Evolutionary conservation across 2,888 invertebrate species (phyloP).

Genomic region (Sesia bembeciformis): DNA sequence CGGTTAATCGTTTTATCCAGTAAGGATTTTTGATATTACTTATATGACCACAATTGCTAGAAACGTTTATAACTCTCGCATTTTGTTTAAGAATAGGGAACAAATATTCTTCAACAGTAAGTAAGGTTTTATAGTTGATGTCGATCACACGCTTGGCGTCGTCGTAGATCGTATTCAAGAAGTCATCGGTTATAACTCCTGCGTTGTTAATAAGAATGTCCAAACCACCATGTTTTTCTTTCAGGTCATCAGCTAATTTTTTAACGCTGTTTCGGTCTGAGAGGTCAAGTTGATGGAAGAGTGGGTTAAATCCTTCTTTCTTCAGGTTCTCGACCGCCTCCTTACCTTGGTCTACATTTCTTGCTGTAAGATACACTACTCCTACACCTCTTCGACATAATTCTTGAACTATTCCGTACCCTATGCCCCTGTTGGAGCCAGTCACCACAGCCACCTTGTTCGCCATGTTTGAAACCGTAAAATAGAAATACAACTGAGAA

Average conservation of each 20-base stretch:
- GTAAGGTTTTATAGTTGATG: slow-evolving; percentile 6
- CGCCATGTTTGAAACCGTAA: slow-evolving; percentile 1
- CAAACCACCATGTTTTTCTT: slow-evolving; percentile 8
- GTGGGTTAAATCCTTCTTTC: slow-evolving; percentile 6
- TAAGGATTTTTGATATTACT: slow-evolving; percentile 16
- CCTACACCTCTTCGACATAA: slow-evolving; percentile 5
- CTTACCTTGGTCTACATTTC: slow-evolving; percentile 4
- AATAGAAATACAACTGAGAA: too few species aligned
- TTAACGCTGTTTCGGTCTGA: slow-evolving; percentile 6
- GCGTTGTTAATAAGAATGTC: slow-evolving; percentile 10
- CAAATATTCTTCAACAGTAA: slow-evolving; percentile 5
- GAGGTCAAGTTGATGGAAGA: slow-evolving; percentile 7
- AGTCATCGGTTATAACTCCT: slow-evolving; percentile 2
- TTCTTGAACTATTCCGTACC: slow-evolving; percentile 8
- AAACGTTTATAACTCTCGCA: slow-evolving; percentile 21
- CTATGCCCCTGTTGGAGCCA: slow-evolving; percentile 10
- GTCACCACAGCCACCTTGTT: slow-evolving; percentile 9
- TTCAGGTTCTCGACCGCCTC: slow-evolving; percentile 8
- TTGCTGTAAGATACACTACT: slow-evolving; percentile 6
- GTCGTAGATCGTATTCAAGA: slow-evolving; percentile 6
- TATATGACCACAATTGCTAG: slow-evolving; percentile 22
- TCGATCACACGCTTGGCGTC: slow-evolving; percentile 6
- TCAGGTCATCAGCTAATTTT: slow-evolving; percentile 5
- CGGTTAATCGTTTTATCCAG: slow-evolving; percentile 19
- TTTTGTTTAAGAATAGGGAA: slow-evolving; percentile 19